These are phyloP conservation scores for Lycocorax pyrrhopterus DNA, from an alignment of 2,113 vertebrate genomes.

Conservation along the genomic window DNA sequence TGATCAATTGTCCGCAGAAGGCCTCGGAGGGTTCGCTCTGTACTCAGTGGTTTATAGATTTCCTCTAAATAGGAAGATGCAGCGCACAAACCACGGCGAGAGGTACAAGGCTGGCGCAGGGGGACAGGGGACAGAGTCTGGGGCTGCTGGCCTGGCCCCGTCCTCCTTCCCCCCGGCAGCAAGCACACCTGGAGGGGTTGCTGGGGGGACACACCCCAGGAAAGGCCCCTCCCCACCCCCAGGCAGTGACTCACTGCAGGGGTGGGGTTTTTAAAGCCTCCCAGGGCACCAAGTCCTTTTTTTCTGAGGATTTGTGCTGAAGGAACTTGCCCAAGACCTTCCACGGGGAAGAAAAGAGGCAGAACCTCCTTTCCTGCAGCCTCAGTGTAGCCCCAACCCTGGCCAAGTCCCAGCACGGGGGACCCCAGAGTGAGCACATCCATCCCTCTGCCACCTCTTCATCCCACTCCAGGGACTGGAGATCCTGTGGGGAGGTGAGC, in stretches of 20 bases:
- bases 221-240: background rate
- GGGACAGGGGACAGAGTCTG: background rate
- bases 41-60: constrained; percentile 46
- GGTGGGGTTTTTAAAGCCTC: background rate
- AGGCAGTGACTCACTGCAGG: background rate
- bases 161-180: background rate
- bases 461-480: background rate
- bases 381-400: background rate
- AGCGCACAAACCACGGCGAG: fast-evolving
- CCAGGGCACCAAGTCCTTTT: fast-evolving
- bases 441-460: background rate
- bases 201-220: background rate
- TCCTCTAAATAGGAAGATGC: constrained; percentile 3
- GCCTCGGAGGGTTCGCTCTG: background rate
- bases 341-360: background rate
- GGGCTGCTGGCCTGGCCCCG: background rate
- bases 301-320: background rate
- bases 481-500: fast-evolving
- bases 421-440: background rate
- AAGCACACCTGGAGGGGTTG: background rate
- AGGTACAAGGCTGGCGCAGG: fast-evolving
- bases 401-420: background rate
- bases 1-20: background rate
- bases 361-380: background rate
- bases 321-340: background rate